Conservation (phyloP, 2,888 invertebrate genomes). For the Elmis aenea region DNA sequence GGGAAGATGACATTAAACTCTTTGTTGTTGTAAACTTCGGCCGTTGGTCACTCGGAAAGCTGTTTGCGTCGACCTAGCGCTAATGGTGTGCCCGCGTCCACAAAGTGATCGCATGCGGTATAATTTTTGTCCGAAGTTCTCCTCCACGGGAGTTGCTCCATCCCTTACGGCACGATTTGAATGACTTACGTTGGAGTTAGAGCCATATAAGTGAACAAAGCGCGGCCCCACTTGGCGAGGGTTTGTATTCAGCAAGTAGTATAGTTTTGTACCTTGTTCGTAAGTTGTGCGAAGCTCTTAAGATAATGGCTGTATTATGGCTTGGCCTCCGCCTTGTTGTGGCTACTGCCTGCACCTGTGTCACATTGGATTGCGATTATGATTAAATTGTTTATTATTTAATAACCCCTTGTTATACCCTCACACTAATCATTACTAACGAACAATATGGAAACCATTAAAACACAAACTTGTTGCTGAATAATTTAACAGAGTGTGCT, state of each 20-base stretch:
- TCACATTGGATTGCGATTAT: slow-evolving; percentile 31
- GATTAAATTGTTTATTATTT: slow-evolving; percentile 29
- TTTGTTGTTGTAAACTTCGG: slow-evolving; percentile 38
- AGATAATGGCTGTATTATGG: slow-evolving; percentile 40
- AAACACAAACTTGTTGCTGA: no score
- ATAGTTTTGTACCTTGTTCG: slow-evolving; percentile 24
- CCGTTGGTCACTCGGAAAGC: slow-evolving; percentile 35
- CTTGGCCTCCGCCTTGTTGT: slow-evolving; percentile 32
- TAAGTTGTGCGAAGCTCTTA: slow-evolving; percentile 37
- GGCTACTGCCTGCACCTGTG: slow-evolving; percentile 35
- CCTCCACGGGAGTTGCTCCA: slow-evolving; percentile 7
- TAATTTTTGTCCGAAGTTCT: slow-evolving; percentile 10
- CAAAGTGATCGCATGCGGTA: slow-evolving; percentile 27
- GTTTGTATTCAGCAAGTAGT: slow-evolving; percentile 14
- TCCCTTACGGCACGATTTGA: slow-evolving; percentile 10
- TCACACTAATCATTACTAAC: no score
- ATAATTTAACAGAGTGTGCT: no score
- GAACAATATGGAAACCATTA: no score
- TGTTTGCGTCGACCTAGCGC: slow-evolving; percentile 30
- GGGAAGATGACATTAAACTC: slow-evolving; percentile 36
- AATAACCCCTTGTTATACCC: slow-evolving; percentile 13
- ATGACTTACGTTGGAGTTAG: slow-evolving; percentile 11
- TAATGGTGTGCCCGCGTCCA: slow-evolving; percentile 31
- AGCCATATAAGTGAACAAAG: slow-evolving; percentile 9
- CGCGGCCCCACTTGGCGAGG: background rate